Conservation (phyloP, 2,797 vertebrate species). For the Erithacus rubecula region DNA sequence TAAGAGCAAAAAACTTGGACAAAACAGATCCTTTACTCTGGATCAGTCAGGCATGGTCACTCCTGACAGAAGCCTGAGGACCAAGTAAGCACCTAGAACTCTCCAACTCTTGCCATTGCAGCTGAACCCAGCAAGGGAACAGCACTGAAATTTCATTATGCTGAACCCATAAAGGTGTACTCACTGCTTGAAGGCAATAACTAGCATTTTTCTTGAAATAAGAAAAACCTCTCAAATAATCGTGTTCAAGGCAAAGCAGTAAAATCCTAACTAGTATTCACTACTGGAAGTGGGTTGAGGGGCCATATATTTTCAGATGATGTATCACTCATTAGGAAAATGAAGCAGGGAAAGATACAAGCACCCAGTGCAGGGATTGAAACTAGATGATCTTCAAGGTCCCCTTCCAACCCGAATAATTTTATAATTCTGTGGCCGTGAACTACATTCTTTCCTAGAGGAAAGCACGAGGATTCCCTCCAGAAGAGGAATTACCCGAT, state of each 20-base stretch:
- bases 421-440: background rate
- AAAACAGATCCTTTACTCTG: background rate
- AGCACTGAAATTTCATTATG: background rate
- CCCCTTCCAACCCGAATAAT: background rate
- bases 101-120: background rate
- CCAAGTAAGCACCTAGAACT: background rate
- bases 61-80: background rate
- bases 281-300: rapidly evolving
- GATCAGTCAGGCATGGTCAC: background rate
- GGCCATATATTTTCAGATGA: rapidly evolving
- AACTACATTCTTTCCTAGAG: background rate
- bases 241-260: background rate
- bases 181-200: rapidly evolving
- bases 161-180: background rate
- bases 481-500: rapidly evolving
- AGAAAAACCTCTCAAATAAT: background rate
- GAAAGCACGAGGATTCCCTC: background rate
- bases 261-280: background rate
- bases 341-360: background rate
- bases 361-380: rapidly evolving
- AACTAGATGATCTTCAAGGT: background rate
- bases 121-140: rapidly evolving
- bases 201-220: background rate
- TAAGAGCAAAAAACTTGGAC: rapidly evolving
- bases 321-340: rapidly evolving